Conservation (phyloP, 2,113 vertebrate species). For the Cochlearius cochlearius region DNA sequence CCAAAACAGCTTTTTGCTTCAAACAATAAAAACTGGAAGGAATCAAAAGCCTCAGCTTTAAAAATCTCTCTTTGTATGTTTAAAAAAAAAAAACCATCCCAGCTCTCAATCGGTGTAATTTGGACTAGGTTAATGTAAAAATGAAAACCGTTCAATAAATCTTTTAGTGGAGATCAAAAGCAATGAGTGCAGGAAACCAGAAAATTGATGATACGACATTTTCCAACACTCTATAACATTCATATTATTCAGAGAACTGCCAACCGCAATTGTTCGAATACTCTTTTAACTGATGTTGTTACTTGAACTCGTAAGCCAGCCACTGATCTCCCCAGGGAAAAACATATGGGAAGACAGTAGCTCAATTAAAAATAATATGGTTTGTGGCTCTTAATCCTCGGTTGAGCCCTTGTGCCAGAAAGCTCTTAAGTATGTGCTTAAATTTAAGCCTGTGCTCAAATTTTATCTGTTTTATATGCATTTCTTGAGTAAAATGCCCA, state of each 20-base stretch:
- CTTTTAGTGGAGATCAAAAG: conserved; percentile 68
- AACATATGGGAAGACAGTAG: conserved; percentile 55
- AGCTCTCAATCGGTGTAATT: neutral
- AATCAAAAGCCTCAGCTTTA: neutral
- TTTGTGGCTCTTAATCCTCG: neutral
- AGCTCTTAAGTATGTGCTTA: neutral
- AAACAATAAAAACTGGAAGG: conserved; percentile 44
- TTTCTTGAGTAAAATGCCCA: neutral
- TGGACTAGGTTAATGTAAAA: conserved; percentile 35
- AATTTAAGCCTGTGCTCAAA: neutral
- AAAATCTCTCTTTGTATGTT: neutral
- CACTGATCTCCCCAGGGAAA: conserved; percentile 26
- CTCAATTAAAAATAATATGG: conserved; percentile 34
- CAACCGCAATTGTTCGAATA: conserved; percentile 7
- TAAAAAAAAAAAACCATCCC: neutral
- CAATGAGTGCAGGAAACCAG: conserved; percentile 34
- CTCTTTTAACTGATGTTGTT: conserved; percentile 20
- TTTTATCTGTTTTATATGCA: neutral
- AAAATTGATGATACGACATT: conserved; percentile 43
- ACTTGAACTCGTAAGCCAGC: conserved; percentile 8
- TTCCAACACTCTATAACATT: conserved; percentile 24
- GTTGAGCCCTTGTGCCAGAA: neutral
- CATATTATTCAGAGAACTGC: conserved; percentile 36
- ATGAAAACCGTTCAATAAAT: conserved; percentile 30
- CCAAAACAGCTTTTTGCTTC: conserved; percentile 34